Conservation (phyloP, 2,797 vertebrate genomes). For the Hydrophis major region DNA sequence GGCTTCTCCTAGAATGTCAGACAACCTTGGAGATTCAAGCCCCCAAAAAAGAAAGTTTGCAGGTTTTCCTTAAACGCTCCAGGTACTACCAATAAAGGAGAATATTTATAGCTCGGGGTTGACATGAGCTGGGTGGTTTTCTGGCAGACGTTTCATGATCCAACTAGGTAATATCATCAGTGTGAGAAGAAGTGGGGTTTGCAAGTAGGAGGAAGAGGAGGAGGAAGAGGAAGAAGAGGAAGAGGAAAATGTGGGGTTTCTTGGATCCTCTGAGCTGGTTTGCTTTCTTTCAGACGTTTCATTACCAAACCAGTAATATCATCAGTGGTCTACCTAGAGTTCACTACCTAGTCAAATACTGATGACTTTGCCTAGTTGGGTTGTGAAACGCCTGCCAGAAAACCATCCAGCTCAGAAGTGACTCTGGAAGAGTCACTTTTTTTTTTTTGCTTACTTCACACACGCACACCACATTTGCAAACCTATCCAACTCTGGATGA, state of each 20-base stretch:
- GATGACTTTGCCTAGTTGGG: too few relatives aligned
- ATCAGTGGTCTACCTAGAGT: not conserved
- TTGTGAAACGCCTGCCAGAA: too few relatives aligned
- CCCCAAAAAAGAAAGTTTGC: not conserved
- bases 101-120: too few relatives aligned
- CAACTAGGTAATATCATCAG: not conserved
- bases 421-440: not conserved
- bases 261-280: not conserved
- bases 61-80: not conserved
- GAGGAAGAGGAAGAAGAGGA: too few relatives aligned
- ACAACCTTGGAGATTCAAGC: not conserved
- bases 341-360: not conserved
- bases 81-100: too few relatives aligned
- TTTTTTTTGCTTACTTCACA: too few relatives aligned
- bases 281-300: not conserved
- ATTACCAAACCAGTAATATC: not conserved
- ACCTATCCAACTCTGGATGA: too few relatives aligned
- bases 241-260: too few relatives aligned
- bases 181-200: not conserved
- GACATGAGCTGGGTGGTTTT: not conserved
- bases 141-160: not conserved
- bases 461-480: not conserved
- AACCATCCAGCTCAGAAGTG: too few relatives aligned
- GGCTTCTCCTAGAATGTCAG: too few relatives aligned
- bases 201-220: too few relatives aligned